These are phyloP conservation scores for Greenwoodochromis staneri DNA, from an alignment of 2,113 vertebrate species.

Conservation along the genomic window DNA sequence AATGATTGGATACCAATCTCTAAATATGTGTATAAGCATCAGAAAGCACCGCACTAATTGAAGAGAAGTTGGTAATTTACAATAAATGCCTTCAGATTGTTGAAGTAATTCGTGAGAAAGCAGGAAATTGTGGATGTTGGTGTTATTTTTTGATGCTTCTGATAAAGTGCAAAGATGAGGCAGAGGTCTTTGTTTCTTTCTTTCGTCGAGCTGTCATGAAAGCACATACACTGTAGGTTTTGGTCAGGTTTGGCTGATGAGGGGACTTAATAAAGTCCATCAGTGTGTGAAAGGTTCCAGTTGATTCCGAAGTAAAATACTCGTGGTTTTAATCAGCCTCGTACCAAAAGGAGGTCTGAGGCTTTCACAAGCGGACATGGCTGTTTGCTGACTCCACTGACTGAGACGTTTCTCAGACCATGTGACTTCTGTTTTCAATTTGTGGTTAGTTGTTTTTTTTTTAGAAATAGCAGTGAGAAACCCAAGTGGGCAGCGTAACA, in stretches of 20 bases:
- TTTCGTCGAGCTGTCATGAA: background rate
- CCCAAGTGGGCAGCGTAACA: background rate
- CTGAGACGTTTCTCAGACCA: background rate
- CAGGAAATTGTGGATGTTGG: background rate
- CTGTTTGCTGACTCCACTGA: background rate
- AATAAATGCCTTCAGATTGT: background rate
- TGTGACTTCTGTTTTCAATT: background rate
- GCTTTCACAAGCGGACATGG: background rate
- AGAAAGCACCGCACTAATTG: fast-evolving
- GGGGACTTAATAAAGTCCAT: background rate
- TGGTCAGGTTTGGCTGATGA: background rate
- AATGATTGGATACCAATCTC: background rate
- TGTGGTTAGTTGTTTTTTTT: background rate
- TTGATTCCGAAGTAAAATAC: background rate
- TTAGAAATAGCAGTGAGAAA: background rate
- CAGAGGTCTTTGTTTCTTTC: background rate
- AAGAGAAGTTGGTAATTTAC: background rate
- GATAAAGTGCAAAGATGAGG: background rate
- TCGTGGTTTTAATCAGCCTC: background rate
- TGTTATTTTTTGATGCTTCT: background rate
- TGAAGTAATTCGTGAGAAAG: background rate
- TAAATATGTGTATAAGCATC: background rate
- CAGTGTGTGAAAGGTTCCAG: background rate
- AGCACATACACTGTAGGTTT: background rate
- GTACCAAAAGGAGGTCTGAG: background rate